phyloP scores from a whole-genome alignment of 2,797 vertebrate genomes.

The Bradypus variegatus region DNA sequence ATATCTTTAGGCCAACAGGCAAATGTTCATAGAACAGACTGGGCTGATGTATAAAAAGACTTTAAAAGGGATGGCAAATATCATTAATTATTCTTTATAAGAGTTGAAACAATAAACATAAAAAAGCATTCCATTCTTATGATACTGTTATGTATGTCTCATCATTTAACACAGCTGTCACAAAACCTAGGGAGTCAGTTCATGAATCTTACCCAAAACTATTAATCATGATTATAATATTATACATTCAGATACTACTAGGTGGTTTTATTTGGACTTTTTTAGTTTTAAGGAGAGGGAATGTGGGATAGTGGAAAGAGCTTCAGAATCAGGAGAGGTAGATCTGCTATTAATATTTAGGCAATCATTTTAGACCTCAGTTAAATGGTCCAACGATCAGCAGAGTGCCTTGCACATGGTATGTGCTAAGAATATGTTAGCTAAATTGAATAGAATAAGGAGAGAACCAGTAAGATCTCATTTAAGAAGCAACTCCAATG shows the following conservation, averaged over 20 bases:
- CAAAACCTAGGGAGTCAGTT: neutral
- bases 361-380: slow-evolving; percentile 8
- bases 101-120: neutral
- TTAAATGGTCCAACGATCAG: neutral
- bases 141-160: neutral
- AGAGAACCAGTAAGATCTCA: neutral
- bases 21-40: slow-evolving; percentile 16
- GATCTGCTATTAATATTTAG: neutral
- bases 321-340: neutral
- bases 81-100: neutral
- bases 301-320: neutral
- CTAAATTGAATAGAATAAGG: neutral
- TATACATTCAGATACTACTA: neutral
- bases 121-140: slow-evolving; percentile 15
- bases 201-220: neutral
- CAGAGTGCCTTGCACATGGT: neutral
- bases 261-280: neutral
- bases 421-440: neutral
- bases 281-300: neutral
- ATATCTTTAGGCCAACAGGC: neutral
- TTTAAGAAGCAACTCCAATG: neutral
- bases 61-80: slow-evolving; percentile 11
- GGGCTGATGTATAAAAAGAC: neutral
- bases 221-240: neutral
- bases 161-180: neutral